phyloP scores from a whole-genome alignment of 2,888 invertebrate genomes.

The Dolichomitus sp. region DNA sequence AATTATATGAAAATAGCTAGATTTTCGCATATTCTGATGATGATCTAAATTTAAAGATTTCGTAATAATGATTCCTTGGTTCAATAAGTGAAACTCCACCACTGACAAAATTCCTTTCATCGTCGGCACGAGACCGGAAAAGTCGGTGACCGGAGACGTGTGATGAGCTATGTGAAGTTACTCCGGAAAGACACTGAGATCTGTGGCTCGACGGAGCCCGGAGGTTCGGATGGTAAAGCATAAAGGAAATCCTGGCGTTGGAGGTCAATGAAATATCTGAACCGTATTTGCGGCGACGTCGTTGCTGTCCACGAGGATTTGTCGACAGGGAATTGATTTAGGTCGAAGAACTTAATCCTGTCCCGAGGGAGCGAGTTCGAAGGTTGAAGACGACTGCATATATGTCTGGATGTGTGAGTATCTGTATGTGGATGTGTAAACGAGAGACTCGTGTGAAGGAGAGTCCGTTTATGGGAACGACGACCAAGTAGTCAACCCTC shows the following conservation, averaged over 20 bases:
- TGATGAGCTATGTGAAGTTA: constrained; percentile 1
- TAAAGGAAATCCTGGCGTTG: constrained; percentile 71
- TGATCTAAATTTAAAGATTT: too few species aligned
- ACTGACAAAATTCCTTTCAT: constrained; percentile 15
- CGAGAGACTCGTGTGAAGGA: constrained; percentile 20
- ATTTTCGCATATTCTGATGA: neutral
- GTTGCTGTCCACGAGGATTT: constrained; percentile 76
- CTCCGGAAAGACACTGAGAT: constrained; percentile 30
- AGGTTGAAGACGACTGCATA: constrained; percentile 54
- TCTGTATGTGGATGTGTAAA: constrained; percentile 20
- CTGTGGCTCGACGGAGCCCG: constrained; percentile 43
- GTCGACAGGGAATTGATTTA: constrained; percentile 82
- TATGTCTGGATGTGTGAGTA: constrained; percentile 20
- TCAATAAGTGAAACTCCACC: neutral
- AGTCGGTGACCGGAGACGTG: constrained; percentile 29
- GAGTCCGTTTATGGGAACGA: constrained; percentile 9
- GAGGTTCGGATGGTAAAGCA: constrained; percentile 61
- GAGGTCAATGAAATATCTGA: constrained; percentile 79
- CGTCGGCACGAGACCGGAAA: constrained; percentile 21
- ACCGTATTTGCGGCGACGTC: constrained; percentile 72
- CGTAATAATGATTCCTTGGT: neutral
- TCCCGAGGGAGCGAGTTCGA: constrained; percentile 56
- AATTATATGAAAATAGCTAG: neutral
- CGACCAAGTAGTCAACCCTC: constrained; percentile 45
- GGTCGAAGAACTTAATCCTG: constrained; percentile 78